Evolutionary conservation across 2,113 vertebrate species (phyloP).

Genomic region (Siphamia tubifer): DNA sequence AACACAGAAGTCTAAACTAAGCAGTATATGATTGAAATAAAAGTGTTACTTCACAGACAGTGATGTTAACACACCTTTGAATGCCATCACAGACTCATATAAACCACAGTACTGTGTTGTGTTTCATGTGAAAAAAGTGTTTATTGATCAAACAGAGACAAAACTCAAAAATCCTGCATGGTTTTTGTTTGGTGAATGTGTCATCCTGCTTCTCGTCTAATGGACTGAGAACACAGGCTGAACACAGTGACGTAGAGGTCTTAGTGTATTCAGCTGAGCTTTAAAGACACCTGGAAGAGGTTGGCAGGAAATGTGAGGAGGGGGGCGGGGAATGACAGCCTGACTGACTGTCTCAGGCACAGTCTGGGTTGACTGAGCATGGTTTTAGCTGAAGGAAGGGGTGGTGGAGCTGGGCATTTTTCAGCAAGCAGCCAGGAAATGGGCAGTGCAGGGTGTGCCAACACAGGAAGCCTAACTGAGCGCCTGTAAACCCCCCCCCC

Average conservation of each 20-base stretch:
- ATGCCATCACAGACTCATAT: not conserved
- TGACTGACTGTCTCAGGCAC: constrained; percentile 20
- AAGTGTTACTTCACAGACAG: no score
- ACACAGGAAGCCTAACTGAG: constrained; percentile 72
- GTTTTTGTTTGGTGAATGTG: no score
- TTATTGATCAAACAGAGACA: not conserved
- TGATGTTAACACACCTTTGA: not conserved
- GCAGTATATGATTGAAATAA: no score
- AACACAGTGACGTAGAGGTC: no score
- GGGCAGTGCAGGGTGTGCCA: constrained; percentile 71
- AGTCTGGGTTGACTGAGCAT: constrained; percentile 58
- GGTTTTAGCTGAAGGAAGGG: constrained; percentile 6
- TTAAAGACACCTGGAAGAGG: constrained; percentile 38
- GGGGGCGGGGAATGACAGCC: not conserved
- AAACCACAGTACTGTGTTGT: no score
- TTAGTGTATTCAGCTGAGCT: not conserved
- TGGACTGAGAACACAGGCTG: no score
- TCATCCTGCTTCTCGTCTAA: no score
- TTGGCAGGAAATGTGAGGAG: constrained; percentile 37
- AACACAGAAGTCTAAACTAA: not conserved
- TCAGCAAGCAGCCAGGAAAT: constrained; percentile 71
- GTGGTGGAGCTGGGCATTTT: constrained; percentile 50
- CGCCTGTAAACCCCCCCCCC: not conserved
- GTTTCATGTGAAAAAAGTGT: no score
- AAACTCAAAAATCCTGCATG: no score